Conservation (phyloP, 2,113 vertebrate species). For the Chaetura pelagica region DNA sequence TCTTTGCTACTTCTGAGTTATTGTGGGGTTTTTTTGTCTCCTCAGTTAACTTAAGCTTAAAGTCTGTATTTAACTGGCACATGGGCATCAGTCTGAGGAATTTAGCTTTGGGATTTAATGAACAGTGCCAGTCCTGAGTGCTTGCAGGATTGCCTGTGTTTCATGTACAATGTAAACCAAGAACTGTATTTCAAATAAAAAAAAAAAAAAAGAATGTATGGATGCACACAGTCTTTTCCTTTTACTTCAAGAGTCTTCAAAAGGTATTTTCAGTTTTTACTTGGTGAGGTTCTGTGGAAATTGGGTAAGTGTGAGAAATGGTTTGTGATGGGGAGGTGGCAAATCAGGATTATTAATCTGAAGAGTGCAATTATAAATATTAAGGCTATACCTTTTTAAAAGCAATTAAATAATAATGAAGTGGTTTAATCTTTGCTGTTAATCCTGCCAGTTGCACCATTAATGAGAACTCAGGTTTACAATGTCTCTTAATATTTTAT, state of each 20-base stretch:
- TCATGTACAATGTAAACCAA: background rate
- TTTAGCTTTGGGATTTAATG: background rate
- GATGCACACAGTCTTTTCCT: background rate
- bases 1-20: background rate
- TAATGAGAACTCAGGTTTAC: background rate
- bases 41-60: background rate
- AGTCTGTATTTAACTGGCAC: background rate
- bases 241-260: background rate
- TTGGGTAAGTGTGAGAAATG: background rate
- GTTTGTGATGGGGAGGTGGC: background rate
- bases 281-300: background rate
- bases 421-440: slow-evolving; percentile 27
- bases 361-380: slow-evolving; percentile 13
- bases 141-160: background rate
- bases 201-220: background rate
- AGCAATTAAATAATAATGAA: slow-evolving; percentile 21
- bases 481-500: background rate
- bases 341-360: background rate
- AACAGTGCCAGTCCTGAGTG: background rate
- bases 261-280: background rate
- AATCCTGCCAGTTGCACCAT: background rate
- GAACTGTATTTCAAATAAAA: slow-evolving; percentile 68
- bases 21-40: background rate
- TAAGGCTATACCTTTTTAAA: slow-evolving; percentile 17
- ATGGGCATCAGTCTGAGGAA: background rate